phyloP scores from a whole-genome alignment of 2,888 invertebrate species.

The Ophioninae sp. region DNA sequence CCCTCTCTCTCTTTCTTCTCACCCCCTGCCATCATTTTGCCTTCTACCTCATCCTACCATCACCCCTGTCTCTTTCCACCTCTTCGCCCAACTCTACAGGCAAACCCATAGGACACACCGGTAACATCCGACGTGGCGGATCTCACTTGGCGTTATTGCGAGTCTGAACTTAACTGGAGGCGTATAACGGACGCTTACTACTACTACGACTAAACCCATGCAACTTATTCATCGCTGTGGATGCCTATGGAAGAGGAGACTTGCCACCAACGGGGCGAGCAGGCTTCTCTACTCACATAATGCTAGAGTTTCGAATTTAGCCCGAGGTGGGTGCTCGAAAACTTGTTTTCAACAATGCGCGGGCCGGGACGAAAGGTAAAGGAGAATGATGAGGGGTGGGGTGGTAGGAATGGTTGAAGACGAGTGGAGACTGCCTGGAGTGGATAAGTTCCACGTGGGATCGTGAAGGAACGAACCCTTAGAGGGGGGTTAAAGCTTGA shows the following conservation, averaged over 20 bases:
- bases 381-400: neutral
- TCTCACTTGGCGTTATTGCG: conserved; percentile 60
- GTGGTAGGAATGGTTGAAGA: neutral
- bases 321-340: conserved; percentile 59
- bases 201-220: conserved; percentile 32
- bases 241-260: conserved; percentile 1
- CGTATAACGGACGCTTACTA: conserved; percentile 58
- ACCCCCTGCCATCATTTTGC: too few species aligned
- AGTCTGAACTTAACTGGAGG: conserved; percentile 60
- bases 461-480: conserved; percentile 29
- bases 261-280: conserved; percentile 14
- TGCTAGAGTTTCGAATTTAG: conserved; percentile 57
- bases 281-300: conserved; percentile 29
- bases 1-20: too few species aligned
- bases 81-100: too few species aligned
- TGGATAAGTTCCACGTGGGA: conserved; percentile 48
- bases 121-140: conserved; percentile 51
- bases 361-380: conserved; percentile 30
- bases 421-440: conserved; percentile 20
- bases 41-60: too few species aligned
- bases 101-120: conserved; percentile 1
- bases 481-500: conserved; percentile 32
- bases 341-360: conserved; percentile 62
- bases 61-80: too few species aligned
- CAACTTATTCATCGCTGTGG: conserved; percentile 47